These are phyloP conservation scores for Turritopsis dohrnii DNA, from an alignment of 30 jellyfish, hydroid and myxozoan species.

Conservation along the genomic window DNA sequence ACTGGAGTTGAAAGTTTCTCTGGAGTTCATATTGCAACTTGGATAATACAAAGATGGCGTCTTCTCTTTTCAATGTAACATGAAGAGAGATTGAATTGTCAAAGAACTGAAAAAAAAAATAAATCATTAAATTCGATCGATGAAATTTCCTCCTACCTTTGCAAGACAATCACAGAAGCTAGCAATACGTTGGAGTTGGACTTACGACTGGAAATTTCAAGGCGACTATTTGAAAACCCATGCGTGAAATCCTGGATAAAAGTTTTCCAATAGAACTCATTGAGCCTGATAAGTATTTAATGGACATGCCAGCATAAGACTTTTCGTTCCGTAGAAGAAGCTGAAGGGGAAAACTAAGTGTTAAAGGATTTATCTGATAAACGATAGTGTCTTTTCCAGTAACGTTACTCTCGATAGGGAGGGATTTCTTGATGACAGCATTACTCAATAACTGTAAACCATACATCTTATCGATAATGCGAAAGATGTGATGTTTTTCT, in stretches of 20 bases:
- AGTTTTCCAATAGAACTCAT: neutral
- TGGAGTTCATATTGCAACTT: constrained; percentile 19
- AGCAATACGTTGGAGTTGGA: no score
- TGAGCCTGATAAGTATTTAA: neutral
- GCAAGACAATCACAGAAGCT: neutral
- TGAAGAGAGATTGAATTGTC: neutral
- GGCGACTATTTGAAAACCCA: constrained; percentile 29
- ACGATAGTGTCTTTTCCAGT: neutral
- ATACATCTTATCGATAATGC: neutral
- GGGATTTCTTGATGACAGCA: neutral
- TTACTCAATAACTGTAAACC: neutral
- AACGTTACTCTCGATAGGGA: neutral
- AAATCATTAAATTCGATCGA: neutral
- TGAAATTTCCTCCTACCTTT: neutral
- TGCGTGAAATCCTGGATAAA: constrained; percentile 1
- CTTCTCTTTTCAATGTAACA: constrained; percentile 12
- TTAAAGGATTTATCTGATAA: neutral
- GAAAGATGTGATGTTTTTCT: neutral
- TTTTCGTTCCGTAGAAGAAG: neutral
- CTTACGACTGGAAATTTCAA: constrained; percentile 27
- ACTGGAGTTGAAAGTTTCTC: neutral
- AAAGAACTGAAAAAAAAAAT: neutral
- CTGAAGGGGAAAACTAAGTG: constrained; percentile 2
- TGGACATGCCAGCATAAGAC: constrained; percentile 21
- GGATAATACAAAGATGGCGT: constrained; percentile 11